phyloP scores from a whole-genome alignment of 2,113 vertebrate species.

The Tragelaphus buxtoni region DNA sequence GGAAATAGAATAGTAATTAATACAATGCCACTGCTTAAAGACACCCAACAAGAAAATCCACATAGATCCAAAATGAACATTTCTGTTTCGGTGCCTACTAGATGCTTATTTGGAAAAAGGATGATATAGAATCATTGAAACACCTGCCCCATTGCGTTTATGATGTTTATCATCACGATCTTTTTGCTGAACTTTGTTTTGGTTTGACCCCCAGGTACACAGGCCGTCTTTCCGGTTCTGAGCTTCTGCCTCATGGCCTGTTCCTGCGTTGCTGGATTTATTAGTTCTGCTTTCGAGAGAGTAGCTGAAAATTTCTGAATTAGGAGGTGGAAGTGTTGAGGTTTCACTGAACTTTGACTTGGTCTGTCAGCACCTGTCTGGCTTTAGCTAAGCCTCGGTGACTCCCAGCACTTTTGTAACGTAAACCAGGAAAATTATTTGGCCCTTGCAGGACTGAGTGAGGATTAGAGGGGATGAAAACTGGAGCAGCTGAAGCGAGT shows the following conservation, averaged over 20 bases:
- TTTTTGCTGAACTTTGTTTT: not conserved
- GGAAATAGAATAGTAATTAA: not conserved
- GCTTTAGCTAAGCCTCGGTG: too few species aligned
- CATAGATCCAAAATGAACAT: not conserved
- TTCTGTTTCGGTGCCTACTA: not conserved
- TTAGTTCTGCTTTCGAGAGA: not conserved
- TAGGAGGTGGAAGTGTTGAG: too few species aligned
- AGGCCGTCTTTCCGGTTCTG: accelerated
- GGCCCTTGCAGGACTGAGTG: not conserved
- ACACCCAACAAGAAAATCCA: not conserved
- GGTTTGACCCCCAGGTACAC: accelerated
- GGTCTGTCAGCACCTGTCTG: not conserved
- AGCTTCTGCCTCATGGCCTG: not conserved
- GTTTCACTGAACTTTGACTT: not conserved
- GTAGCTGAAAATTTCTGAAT: not conserved
- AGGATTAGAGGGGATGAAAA: not conserved
- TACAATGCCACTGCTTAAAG: not conserved
- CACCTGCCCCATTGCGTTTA: accelerated
- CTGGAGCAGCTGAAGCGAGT: not conserved
- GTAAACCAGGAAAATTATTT: not conserved
- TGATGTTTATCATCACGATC: not conserved
- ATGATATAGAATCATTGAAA: not conserved
- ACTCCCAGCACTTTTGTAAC: not conserved
- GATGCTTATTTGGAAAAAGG: not conserved
- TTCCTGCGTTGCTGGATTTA: accelerated